phyloP scores from a whole-genome alignment of 2,888 invertebrate species.

The Emmelina monodactyla region DNA sequence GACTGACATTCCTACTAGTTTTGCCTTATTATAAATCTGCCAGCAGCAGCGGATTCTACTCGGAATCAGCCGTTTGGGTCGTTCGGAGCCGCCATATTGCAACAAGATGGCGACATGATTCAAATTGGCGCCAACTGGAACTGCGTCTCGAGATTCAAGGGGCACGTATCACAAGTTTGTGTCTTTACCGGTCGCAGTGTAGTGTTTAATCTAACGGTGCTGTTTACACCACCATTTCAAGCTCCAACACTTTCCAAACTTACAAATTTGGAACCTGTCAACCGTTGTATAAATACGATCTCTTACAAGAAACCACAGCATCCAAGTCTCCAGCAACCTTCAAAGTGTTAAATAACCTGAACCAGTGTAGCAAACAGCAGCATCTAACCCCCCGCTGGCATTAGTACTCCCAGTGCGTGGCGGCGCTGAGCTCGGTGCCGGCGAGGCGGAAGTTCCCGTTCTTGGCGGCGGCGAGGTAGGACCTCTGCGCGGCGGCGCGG shows the following conservation, averaged over 20 bases:
- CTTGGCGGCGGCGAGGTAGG: slow-evolving; percentile 88
- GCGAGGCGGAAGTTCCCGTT: slow-evolving; percentile 90
- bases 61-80: slow-evolving; percentile 49
- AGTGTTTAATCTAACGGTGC: too few relatives aligned
- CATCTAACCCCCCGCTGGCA: too few relatives aligned
- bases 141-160: too few relatives aligned
- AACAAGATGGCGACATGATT: slow-evolving; percentile 32
- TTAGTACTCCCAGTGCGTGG: slow-evolving; percentile 96
- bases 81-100: slow-evolving; percentile 44
- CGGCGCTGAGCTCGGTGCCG: slow-evolving; percentile 76
- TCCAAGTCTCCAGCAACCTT: too few relatives aligned
- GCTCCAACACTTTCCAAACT: too few relatives aligned
- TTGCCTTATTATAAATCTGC: slow-evolving; percentile 25
- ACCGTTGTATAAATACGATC: too few relatives aligned
- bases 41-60: slow-evolving; percentile 41
- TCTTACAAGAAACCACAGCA: too few relatives aligned
- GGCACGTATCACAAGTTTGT: slow-evolving; percentile 8
- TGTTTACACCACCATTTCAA: too few relatives aligned
- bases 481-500: slow-evolving; percentile 75
- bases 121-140: slow-evolving; percentile 32
- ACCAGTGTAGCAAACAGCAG: too few relatives aligned
- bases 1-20: slow-evolving; percentile 45
- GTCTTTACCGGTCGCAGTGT: too few relatives aligned
- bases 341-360: too few relatives aligned
- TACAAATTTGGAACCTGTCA: too few relatives aligned